These are phyloP conservation scores for Nixonia krombeini DNA, from an alignment of 1,140 invertebrate species.

Conservation along the genomic window DNA sequence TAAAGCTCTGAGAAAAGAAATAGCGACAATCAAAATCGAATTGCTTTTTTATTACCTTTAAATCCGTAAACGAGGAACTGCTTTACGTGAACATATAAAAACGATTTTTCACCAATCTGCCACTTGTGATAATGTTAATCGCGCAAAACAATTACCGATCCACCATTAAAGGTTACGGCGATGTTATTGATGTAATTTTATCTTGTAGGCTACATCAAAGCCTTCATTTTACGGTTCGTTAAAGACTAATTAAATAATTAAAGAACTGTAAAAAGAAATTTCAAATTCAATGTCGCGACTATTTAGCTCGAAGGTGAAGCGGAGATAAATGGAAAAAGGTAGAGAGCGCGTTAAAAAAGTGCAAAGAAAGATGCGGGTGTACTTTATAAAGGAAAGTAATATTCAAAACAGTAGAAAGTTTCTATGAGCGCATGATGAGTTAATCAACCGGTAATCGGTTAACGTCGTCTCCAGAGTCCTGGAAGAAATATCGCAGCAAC, in stretches of 20 bases:
- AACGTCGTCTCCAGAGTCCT: not conserved
- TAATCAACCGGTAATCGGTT: not conserved
- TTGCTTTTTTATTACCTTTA: conserved; percentile 20
- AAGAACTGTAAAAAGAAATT: no score
- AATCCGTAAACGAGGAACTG: conserved; percentile 12
- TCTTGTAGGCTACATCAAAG: no score
- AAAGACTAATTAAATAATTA: no score
- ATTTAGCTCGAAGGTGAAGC: no score
- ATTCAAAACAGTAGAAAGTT: not conserved
- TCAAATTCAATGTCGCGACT: no score
- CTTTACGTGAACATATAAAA: conserved; percentile 9
- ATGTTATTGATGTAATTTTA: no score
- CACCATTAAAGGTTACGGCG: no score
- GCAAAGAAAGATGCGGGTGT: no score
- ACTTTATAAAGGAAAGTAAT: not conserved
- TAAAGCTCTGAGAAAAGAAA: conserved; percentile 27
- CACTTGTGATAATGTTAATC: no score
- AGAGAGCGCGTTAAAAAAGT: not conserved
- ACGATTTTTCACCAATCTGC: not conserved
- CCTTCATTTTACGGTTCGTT: no score
- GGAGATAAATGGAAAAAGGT: not conserved
- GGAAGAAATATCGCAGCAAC: not conserved
- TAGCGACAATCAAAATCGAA: conserved; percentile 27
- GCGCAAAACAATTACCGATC: no score
- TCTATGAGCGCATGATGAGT: not conserved